These are phyloP conservation scores for Trichogramma evanescens DNA, from an alignment of 2,888 invertebrate genomes.

Conservation along the genomic window DNA sequence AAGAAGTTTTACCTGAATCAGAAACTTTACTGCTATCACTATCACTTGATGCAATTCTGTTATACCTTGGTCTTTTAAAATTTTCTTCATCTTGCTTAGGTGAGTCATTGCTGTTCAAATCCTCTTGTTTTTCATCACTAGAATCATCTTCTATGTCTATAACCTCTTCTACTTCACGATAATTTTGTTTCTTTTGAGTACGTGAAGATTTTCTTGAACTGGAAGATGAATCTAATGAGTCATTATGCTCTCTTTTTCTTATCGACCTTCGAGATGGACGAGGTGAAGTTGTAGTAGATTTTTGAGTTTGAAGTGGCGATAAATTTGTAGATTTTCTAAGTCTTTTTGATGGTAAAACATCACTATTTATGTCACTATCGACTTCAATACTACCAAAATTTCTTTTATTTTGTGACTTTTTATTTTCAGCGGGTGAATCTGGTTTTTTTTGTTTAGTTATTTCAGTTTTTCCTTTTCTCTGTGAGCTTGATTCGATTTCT, in stretches of 20 bases:
- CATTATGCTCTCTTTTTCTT: background rate
- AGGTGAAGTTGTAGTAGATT: too few species aligned
- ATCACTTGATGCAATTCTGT: background rate
- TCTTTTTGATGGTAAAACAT: conserved; percentile 6
- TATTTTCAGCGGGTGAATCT: background rate
- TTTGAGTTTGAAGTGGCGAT: too few species aligned
- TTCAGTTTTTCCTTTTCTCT: background rate
- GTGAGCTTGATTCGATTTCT: too few species aligned
- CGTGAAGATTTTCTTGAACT: conserved; percentile 15
- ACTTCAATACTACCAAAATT: conserved; percentile 3
- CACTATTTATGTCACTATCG: conserved; percentile 19
- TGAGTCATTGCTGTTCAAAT: background rate
- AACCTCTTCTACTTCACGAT: conserved; percentile 14
- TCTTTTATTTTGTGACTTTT: conserved; percentile 10
- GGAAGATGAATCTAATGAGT: conserved; percentile 18
- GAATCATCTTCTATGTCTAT: conserved; percentile 18
- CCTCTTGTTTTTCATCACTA: conserved; percentile 1
- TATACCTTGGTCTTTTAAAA: background rate
- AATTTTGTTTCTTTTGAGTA: conserved; percentile 9
- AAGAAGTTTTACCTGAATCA: conserved; percentile 7
- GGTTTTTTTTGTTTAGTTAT: background rate
- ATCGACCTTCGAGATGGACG: too few species aligned
- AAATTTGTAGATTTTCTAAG: background rate
- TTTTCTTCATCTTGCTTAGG: background rate
- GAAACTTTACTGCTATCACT: conserved; percentile 1